These are phyloP conservation scores for Panopea generosa DNA, from an alignment of 2,888 invertebrate genomes.

Conservation along the genomic window DNA sequence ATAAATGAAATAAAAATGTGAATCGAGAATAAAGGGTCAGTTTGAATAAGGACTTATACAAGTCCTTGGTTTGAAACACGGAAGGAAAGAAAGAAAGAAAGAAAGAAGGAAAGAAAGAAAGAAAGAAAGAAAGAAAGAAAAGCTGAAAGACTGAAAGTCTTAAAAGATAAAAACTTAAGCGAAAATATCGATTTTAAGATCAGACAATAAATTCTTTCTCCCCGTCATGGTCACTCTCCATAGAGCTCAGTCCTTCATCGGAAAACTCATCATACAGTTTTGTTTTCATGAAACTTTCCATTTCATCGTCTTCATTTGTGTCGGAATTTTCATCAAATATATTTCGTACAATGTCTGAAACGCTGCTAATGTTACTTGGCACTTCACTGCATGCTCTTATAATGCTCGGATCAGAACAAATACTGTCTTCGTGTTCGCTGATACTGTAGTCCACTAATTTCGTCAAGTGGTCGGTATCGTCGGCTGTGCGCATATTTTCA, in stretches of 20 bases:
- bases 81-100: slow-evolving; percentile 2
- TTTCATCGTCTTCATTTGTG: slow-evolving; percentile 47
- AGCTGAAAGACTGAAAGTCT: slow-evolving; percentile 4
- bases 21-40: no score
- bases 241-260: slow-evolving; percentile 59
- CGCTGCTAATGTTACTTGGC: slow-evolving; percentile 31
- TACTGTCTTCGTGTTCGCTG: slow-evolving; percentile 36
- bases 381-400: slow-evolving; percentile 11
- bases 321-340: slow-evolving; percentile 25
- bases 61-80: no score
- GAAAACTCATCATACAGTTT: slow-evolving; percentile 51
- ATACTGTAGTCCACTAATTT: slow-evolving; percentile 56
- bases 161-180: background rate
- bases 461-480: background rate
- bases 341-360: slow-evolving; percentile 45
- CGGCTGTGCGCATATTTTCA: background rate
- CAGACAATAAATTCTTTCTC: slow-evolving; percentile 46
- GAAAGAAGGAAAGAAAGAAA: slow-evolving; percentile 14
- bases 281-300: slow-evolving; percentile 62
- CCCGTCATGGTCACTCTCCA: slow-evolving; percentile 55
- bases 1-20: no score
- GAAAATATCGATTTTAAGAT: background rate
- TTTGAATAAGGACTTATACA: no score
- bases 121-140: slow-evolving; percentile 14
- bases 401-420: slow-evolving; percentile 13